Evolutionary conservation across 2,888 invertebrate genomes (phyloP), one percentile per base, ranked within the genome.

Genomic region (Eristalinus aeneus): DNA sequence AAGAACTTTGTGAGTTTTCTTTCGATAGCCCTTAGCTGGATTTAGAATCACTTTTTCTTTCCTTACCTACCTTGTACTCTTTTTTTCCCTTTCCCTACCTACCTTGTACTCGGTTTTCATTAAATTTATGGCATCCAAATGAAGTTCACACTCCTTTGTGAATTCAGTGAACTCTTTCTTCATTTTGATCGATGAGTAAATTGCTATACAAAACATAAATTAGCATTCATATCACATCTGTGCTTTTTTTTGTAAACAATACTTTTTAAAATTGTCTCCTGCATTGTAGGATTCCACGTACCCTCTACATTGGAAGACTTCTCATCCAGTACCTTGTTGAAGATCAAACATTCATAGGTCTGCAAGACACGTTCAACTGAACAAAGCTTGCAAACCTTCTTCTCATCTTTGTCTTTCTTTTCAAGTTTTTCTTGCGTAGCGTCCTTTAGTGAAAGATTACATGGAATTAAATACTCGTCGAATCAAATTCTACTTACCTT

Each of bases 101-200:
- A 82, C 86, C 89, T 93, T 94, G 90, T 95, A 96, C 90, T 96
- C 95, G 86, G 94, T 95, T 90, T 96, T 96, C 88, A 95, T 90
- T 1, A 91, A 91, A 39, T 95, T 95, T 64, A 96, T 91, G 20
- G 94, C 89, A 60, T 94, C 93, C 32, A 95, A 89, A 89, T 95
- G 94, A 12, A 91, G 90, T 65, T 92, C 91, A 4, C 94, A 95
- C 89, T 94, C 93, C 75, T 93, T 92, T 5, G 94, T 88, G 34
- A 91, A n/a, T 90, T 89, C 27, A 81, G 71, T 12, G 5, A 82
- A 22, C 8, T 65, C 27, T 0, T 8, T 31, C 20, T 72, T 85
- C 9, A 0, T 0, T 67, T 54, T 82, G 8, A 74, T 36, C 23
- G n/a, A 5, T 3, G 46, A 20, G 31, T 34, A 63, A 46, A 86